Evolutionary conservation across 2,113 vertebrate genomes (phyloP), one percentile per base, ranked within the genome.

Genomic region (Dermatemys mawii): DNA sequence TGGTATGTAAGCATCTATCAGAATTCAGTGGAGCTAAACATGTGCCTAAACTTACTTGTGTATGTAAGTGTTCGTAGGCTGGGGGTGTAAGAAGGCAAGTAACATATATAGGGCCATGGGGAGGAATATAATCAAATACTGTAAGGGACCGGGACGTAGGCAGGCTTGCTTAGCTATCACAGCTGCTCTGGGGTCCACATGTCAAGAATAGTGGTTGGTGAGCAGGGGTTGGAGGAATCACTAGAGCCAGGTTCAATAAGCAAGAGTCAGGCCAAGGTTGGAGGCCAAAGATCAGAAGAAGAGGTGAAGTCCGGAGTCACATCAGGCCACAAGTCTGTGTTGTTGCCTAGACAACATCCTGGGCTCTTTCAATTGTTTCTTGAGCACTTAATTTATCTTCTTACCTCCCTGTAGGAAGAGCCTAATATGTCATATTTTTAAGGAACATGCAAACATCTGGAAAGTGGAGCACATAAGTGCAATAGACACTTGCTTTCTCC

Each of bases 401-500:
- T 87, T 96, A 79, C 5, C 35, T 86, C 46, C 38, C 9, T 83
- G 49, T 86, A 46, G 38, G n/a, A 86, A 81, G 55, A 48, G 78
- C 48, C 35, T 48, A 49, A 49, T 73, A 46, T 11, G 14, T 73
- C 48, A 51, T 63, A 26, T 92, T 78, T 92, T 92, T 51, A n/a
- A 92, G 82, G 50, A 91, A 95, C 19, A 49, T 49, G 26, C 79
- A 87, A 95, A 92, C 57, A 84, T 78, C 85, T 95, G 70, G 86
- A 83, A 55, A 55, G 4, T 5, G 67, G 55, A 93, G 44, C 38
- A 4, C 19, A 16, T 44, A 16, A 14, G 27, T 93, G 4, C 78
- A 35, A 57, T 81, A 38, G 41, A 26, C 6, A 35, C 22, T 53
- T 81, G 53, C 78, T 90, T 21, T 29, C 94, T 85, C 53, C 2